phyloP scores from a whole-genome alignment of 2,113 vertebrate species.

The Anarhynchus alexandrinus region DNA sequence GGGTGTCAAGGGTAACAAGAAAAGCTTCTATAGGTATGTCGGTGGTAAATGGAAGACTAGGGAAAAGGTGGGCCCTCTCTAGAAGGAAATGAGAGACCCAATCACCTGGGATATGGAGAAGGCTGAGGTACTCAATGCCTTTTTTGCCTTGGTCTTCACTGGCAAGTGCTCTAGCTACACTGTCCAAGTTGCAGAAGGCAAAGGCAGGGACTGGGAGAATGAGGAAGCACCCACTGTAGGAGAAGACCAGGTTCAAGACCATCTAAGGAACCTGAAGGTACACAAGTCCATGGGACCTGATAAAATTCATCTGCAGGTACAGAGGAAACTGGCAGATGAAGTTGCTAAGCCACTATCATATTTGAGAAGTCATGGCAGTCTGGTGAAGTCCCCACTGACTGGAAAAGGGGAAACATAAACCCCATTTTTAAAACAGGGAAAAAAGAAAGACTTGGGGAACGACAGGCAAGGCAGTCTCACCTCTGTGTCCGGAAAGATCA shows the following conservation, averaged over 20 bases:
- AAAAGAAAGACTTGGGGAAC: too few species aligned
- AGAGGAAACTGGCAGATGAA: background rate
- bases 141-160: background rate
- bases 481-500: too few species aligned
- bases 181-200: background rate
- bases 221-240: background rate
- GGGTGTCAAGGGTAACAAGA: background rate
- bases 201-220: background rate
- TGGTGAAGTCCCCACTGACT: background rate
- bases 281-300: background rate
- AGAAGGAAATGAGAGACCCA: background rate
- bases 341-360: background rate
- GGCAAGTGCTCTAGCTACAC: background rate
- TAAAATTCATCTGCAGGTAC: background rate
- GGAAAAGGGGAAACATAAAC: background rate
- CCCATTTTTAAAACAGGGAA: too few species aligned
- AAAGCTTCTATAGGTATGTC: background rate
- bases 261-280: background rate
- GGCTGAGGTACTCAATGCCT: background rate
- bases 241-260: background rate
- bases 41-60: background rate
- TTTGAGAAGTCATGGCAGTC: background rate
- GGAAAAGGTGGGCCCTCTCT: background rate
- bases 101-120: background rate
- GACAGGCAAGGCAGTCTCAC: too few species aligned